Conservation (phyloP, 2,797 vertebrate genomes). For the Coregonus sp. region DNA sequence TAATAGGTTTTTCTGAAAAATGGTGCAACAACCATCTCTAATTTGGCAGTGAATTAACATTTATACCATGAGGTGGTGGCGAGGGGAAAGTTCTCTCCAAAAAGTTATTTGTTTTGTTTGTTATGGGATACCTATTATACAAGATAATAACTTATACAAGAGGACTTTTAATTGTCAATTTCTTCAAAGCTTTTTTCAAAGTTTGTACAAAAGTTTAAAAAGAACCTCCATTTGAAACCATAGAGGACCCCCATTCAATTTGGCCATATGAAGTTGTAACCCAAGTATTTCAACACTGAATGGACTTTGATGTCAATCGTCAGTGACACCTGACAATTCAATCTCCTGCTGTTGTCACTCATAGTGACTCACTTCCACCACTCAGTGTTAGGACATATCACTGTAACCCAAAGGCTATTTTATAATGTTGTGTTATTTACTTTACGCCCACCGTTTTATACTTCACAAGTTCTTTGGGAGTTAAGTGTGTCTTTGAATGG, state of each 20-base stretch:
- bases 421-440: background rate
- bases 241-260: background rate
- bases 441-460: background rate
- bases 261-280: conserved; percentile 5
- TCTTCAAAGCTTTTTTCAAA: background rate
- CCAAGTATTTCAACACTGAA: background rate
- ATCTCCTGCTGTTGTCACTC: background rate
- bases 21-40: too few relatives aligned
- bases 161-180: background rate
- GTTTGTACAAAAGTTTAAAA: background rate
- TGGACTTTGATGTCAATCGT: background rate
- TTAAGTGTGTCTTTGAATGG: background rate
- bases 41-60: too few relatives aligned
- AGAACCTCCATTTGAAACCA: background rate
- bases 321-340: background rate
- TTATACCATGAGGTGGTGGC: too few relatives aligned
- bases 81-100: background rate
- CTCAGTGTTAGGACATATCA: background rate
- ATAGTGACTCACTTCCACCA: background rate
- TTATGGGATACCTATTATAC: background rate
- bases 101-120: background rate
- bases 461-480: background rate
- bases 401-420: background rate
- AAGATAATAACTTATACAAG: background rate
- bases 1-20: background rate